Conservation (phyloP, 1,140 invertebrate genomes). For the Aphelinus atriplicis region DNA sequence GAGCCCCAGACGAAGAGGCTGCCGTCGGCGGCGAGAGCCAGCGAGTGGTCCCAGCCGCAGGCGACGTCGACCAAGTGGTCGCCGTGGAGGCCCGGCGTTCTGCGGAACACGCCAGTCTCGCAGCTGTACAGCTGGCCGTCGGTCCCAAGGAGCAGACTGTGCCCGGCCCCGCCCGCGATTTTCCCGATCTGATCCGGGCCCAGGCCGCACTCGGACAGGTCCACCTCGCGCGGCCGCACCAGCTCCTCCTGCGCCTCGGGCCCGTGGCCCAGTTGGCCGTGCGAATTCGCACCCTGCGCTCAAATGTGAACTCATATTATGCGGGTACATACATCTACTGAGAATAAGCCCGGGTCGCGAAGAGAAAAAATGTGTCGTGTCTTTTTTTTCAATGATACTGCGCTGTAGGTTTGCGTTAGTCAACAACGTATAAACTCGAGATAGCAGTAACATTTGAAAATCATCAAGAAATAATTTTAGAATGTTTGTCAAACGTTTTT, state of each 20-base stretch:
- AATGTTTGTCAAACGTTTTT: too few species aligned
- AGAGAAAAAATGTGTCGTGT: too few species aligned
- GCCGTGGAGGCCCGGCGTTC: slow-evolving; percentile 45
- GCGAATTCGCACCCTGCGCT: slow-evolving; percentile 83
- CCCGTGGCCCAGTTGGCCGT: slow-evolving; percentile 81
- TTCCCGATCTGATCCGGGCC: slow-evolving; percentile 65
- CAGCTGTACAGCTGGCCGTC: slow-evolving; percentile 80
- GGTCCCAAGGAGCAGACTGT: slow-evolving; percentile 75
- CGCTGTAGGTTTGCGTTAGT: too few species aligned
- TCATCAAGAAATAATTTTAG: too few species aligned
- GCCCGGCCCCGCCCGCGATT: slow-evolving; percentile 80
- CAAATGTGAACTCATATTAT: slow-evolving; percentile 35
- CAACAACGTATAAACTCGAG: too few species aligned
- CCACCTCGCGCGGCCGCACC: slow-evolving; percentile 68
- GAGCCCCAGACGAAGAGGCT: slow-evolving; percentile 80
- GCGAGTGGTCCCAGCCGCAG: slow-evolving; percentile 79
- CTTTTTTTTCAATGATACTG: too few species aligned
- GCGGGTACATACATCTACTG: neutral
- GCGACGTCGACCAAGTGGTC: slow-evolving; percentile 68
- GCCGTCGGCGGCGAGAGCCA: slow-evolving; percentile 73
- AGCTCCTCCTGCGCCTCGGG: slow-evolving; percentile 72
- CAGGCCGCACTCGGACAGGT: slow-evolving; percentile 58
- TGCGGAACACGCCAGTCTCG: slow-evolving; percentile 49
- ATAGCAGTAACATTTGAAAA: too few species aligned
- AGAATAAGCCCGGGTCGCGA: too few species aligned